Evolutionary conservation across 1,140 invertebrate species (phyloP).

Genomic region (Drosophila rufa): DNA sequence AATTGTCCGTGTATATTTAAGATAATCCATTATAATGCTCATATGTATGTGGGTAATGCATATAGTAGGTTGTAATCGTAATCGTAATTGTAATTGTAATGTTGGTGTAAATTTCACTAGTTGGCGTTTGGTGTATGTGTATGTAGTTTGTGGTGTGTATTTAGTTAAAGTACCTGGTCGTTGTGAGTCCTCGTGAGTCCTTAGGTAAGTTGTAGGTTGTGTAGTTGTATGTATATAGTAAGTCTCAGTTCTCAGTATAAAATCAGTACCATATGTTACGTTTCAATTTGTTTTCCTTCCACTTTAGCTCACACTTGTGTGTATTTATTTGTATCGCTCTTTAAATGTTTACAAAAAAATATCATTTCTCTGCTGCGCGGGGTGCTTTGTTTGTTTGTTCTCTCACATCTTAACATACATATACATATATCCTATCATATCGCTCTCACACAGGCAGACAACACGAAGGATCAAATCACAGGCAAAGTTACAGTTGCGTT

Average conservation of each 20-base stretch:
- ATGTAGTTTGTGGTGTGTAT: constrained; percentile 37
- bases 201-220: constrained; percentile 61
- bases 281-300: constrained; percentile 56
- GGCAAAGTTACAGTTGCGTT: constrained; percentile 48
- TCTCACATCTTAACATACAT: constrained; percentile 16
- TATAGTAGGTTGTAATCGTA: constrained; percentile 21
- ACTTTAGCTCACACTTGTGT: constrained; percentile 45
- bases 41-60: constrained; percentile 34
- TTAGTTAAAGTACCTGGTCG: constrained; percentile 17
- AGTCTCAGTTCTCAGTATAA: constrained; percentile 83
- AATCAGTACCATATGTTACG: constrained; percentile 79
- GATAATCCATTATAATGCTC: constrained; percentile 44
- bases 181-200: constrained; percentile 64
- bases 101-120: constrained; percentile 77
- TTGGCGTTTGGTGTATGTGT: constrained; percentile 44
- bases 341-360: constrained; percentile 50
- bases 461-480: constrained; percentile 57
- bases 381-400: constrained; percentile 62
- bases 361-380: constrained; percentile 66
- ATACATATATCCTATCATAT: constrained; percentile 11
- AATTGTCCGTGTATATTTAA: constrained; percentile 48
- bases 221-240: constrained; percentile 68
- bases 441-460: constrained; percentile 27
- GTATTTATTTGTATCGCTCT: constrained; percentile 37
- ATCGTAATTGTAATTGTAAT: constrained; percentile 21